A percentile compares a stretch with the other conserved stretches of the same genome.
Evolutionary conservation across 2,888 invertebrate species (phyloP).

Genomic region (Halocaridina rubra): DNA sequence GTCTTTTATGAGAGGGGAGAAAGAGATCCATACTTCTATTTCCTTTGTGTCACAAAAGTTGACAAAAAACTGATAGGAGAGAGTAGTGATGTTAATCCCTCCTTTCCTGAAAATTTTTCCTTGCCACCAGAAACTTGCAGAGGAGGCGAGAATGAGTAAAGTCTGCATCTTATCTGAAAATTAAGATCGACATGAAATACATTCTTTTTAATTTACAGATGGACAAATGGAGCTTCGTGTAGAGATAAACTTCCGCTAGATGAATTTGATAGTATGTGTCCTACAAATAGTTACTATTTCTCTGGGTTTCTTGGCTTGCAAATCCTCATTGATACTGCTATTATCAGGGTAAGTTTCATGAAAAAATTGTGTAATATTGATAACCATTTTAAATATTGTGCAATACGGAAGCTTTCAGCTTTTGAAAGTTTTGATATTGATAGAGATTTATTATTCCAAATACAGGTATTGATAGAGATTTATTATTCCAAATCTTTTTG

Average conservation of each 20-base stretch:
- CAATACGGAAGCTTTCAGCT: no score
- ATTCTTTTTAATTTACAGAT: neutral
- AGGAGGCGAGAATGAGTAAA: neutral
- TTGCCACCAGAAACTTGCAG: neutral
- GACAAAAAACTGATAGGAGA: no score
- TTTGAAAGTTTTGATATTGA: no score
- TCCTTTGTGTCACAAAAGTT: no score
- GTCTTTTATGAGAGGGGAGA: no score
- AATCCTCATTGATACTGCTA: constrained; percentile 66
- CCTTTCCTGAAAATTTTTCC: neutral
- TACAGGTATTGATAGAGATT: no score
- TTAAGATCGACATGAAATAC: no score
- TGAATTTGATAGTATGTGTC: constrained; percentile 65
- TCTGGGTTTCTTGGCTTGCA: constrained; percentile 67
- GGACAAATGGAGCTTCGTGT: neutral
- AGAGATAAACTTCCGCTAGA: neutral
- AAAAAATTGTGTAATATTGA: neutral
- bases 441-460: no score
- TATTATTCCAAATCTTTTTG: no score
- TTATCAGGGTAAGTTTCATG: constrained; percentile 65
- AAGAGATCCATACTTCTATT: no score
- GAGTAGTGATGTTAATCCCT: neutral
- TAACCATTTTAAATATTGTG: no score
- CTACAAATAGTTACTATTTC: constrained; percentile 66
- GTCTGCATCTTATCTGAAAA: no score